Conservation (phyloP, 2,113 vertebrate species). For the Lamprotornis superbus region DNA sequence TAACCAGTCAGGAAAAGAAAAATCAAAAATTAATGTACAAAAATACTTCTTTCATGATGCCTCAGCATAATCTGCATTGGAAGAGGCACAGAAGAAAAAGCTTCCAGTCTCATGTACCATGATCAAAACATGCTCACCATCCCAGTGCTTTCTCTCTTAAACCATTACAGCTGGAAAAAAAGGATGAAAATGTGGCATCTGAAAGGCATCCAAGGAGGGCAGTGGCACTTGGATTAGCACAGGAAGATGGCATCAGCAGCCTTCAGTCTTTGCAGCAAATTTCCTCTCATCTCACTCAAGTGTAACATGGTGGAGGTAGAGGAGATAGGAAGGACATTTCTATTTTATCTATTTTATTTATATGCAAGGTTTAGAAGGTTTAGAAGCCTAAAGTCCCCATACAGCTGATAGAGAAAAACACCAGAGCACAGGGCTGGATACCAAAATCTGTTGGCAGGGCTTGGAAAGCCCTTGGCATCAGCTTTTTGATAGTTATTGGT, state of each 20-base stretch:
- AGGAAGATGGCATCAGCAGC: background rate
- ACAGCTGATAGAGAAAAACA: background rate
- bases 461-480: background rate
- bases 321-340: background rate
- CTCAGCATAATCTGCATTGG: background rate
- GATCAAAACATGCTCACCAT: background rate
- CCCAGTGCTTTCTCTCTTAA: background rate
- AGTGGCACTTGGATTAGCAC: background rate
- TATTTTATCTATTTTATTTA: background rate
- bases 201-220: background rate
- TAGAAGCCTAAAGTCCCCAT: background rate
- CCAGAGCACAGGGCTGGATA: background rate
- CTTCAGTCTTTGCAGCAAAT: background rate
- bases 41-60: background rate
- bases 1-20: background rate
- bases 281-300: background rate
- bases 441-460: background rate
- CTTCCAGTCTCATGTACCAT: background rate
- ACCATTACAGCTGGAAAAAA: background rate
- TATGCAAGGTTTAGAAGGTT: background rate
- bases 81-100: background rate
- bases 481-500: background rate
- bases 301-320: accelerated
- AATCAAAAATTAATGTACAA: background rate
- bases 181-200: background rate